Conservation (phyloP, 2,797 vertebrate species). For the Gastrophryne carolinensis region DNA sequence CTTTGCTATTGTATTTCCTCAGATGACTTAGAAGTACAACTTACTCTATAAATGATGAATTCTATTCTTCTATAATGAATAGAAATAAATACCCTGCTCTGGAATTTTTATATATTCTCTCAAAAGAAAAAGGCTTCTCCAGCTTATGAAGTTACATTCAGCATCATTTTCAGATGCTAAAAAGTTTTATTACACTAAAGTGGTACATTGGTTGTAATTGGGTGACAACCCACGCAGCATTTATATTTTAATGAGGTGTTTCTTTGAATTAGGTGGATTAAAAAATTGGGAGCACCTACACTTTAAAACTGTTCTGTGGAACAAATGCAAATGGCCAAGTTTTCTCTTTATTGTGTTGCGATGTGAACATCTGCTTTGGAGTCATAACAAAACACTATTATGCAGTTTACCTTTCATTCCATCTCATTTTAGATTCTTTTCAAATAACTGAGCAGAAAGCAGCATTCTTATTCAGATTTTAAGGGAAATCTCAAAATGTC, state of each 20-base stretch:
- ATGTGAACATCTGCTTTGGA: constrained; percentile 44
- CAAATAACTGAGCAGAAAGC: neutral
- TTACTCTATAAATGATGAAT: no score
- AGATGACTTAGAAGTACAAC: no score
- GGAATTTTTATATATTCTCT: neutral
- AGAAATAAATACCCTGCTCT: neutral
- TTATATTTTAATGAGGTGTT: constrained; percentile 46
- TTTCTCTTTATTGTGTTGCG: constrained; percentile 32
- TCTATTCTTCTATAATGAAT: constrained; percentile 1
- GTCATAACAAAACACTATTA: constrained; percentile 15
- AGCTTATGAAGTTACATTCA: neutral
- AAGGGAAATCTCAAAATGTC: no score
- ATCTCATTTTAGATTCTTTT: constrained; percentile 22
- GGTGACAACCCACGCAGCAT: constrained; percentile 28
- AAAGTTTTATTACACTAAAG: constrained; percentile 28
- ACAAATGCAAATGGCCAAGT: constrained; percentile 28
- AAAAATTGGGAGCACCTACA: constrained; percentile 18
- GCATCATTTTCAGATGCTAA: constrained; percentile 17
- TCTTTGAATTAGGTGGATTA: constrained; percentile 39
- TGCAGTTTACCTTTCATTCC: neutral
- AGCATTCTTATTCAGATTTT: neutral
- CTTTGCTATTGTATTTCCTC: no score
- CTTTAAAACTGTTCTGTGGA: constrained; percentile 12
- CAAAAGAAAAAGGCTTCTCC: neutral
- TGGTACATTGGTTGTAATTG: constrained; percentile 25